phyloP scores from a whole-genome alignment of 2,888 invertebrate genomes.

The Dysmachus trigonus region DNA sequence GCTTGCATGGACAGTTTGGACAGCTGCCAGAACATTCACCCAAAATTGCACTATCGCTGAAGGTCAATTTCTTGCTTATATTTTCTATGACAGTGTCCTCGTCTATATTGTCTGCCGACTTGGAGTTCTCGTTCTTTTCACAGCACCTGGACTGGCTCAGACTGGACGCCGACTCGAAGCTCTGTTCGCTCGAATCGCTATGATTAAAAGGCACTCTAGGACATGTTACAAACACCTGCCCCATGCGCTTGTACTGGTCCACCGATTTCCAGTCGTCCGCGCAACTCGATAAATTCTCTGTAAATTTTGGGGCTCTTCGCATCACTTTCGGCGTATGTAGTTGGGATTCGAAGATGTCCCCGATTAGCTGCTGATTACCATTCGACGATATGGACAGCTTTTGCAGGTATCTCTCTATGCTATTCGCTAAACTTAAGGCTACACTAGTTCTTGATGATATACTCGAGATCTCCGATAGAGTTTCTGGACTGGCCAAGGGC shows the following conservation, averaged over 20 bases:
- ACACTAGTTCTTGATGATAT: constrained; percentile 75
- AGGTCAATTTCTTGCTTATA: constrained; percentile 59
- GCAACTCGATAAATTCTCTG: constrained; percentile 72
- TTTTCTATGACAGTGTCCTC: constrained; percentile 62
- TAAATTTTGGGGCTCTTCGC: constrained; percentile 73
- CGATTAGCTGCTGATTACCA: constrained; percentile 56
- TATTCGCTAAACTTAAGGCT: constrained; percentile 64
- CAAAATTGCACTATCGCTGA: constrained; percentile 63
- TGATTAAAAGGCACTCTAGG: constrained; percentile 59
- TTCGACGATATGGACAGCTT: constrained; percentile 55
- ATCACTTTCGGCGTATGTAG: constrained; percentile 69
- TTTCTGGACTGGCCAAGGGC: constrained; percentile 84
- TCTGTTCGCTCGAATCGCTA: constrained; percentile 62
- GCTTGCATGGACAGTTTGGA: constrained; percentile 59
- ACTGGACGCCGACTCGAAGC: constrained; percentile 67
- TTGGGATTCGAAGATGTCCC: constrained; percentile 64
- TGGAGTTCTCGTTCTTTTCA: constrained; percentile 62
- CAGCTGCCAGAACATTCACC: constrained; percentile 58
- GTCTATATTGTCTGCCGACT: constrained; percentile 69
- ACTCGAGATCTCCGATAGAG: constrained; percentile 82
- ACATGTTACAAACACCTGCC: constrained; percentile 65
- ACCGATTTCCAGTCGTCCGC: constrained; percentile 72
- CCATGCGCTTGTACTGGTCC: constrained; percentile 68
- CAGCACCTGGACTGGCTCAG: constrained; percentile 54
- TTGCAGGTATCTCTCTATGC: constrained; percentile 62